Percentiles rank a stretch among this genome's conserved stretches.
phyloP scores from a whole-genome alignment of 2,888 invertebrate genomes.

The Dicyrtomina minuta region DNA sequence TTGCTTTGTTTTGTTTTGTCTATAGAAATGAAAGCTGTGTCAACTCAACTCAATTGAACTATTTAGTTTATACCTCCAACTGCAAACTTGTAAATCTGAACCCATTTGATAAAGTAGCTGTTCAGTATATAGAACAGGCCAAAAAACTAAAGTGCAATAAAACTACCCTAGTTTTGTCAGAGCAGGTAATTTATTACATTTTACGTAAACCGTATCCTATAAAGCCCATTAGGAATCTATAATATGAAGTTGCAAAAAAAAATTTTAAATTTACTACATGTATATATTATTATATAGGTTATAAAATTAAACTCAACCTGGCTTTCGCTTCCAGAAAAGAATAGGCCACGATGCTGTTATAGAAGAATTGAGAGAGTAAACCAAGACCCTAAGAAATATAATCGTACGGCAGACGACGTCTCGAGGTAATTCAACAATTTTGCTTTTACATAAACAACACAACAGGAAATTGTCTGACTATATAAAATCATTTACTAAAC shows the following conservation, averaged over 20 bases:
- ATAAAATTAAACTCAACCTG: no score
- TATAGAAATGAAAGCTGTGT: background rate
- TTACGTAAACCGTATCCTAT: background rate
- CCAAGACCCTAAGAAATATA: slow-evolving; percentile 42
- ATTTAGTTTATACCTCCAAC: background rate
- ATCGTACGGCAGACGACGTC: slow-evolving; percentile 46
- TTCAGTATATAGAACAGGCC: background rate
- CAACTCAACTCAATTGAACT: background rate
- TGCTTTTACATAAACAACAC: no score
- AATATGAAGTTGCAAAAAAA: no score
- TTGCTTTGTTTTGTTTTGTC: no score
- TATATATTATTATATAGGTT: no score
- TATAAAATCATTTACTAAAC: slow-evolving; percentile 17
- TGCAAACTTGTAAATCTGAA: background rate
- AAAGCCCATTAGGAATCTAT: no score
- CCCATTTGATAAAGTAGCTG: slow-evolving; percentile 3
- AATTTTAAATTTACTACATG: no score
- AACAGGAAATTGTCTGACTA: no score
- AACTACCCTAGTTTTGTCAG: background rate
- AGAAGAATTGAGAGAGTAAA: slow-evolving; percentile 36
- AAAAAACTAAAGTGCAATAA: background rate
- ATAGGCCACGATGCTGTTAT: no score
- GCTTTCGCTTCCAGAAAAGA: background rate
- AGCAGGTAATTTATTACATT: background rate
- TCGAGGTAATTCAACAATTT: no score